Percentiles rank a stretch among this genome's conserved stretches.
Conservation (phyloP, 2,113 vertebrate genomes). For the Octodon degus region DNA sequence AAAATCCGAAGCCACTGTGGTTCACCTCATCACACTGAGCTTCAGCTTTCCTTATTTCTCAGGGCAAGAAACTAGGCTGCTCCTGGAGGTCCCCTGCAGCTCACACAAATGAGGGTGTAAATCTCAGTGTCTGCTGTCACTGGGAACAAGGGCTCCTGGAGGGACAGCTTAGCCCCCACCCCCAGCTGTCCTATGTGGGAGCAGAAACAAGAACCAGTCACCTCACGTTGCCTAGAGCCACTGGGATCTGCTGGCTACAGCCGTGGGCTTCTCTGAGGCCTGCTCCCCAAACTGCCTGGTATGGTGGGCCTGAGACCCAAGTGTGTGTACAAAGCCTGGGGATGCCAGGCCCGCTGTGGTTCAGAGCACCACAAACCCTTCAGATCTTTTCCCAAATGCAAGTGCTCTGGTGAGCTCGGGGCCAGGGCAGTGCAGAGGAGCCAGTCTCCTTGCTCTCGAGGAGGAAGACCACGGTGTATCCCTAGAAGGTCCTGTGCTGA, state of each 20-base stretch:
- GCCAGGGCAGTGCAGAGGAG: rapidly evolving
- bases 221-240: rapidly evolving
- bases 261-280: not conserved
- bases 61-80: not conserved
- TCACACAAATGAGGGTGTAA: not conserved
- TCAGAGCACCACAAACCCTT: not conserved
- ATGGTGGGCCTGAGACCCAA: not conserved
- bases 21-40: not conserved
- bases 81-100: not conserved
- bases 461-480: no score
- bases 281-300: not conserved
- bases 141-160: not conserved
- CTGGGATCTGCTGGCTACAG: not conserved
- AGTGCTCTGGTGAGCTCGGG: not conserved
- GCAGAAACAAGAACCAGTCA: not conserved
- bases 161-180: not conserved
- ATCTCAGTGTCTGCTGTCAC: not conserved
- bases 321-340: not conserved
- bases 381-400: rapidly evolving
- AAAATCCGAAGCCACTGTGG: not conserved
- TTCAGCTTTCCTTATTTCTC: not conserved
- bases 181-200: not conserved
- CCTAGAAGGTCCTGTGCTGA: no score
- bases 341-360: rapidly evolving
- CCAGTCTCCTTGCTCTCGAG: rapidly evolving